Percentiles rank a stretch among this genome's conserved stretches.
phyloP scores from a whole-genome alignment of 2,797 vertebrate genomes.

The Microchirus variegatus region DNA sequence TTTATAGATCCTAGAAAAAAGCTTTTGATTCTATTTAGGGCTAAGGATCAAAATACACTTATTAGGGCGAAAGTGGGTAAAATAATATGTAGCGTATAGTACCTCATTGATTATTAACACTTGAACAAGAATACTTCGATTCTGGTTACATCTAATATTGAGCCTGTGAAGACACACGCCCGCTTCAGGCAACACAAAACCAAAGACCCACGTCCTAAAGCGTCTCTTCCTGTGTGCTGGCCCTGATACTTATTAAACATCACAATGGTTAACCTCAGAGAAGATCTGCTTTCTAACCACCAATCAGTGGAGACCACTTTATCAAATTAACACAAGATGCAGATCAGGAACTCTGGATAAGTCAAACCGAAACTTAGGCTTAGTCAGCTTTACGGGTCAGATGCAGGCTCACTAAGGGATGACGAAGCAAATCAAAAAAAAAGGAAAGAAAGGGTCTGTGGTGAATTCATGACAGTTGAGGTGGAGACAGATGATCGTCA shows the following conservation, averaged over 20 bases:
- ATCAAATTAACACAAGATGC: neutral
- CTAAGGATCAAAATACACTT: no score
- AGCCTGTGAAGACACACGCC: neutral
- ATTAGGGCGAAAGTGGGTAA: no score
- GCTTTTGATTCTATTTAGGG: no score
- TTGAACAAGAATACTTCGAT: neutral
- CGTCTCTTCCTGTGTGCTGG: neutral
- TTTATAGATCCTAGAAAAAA: no score
- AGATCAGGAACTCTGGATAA: neutral
- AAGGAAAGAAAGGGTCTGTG: no score
- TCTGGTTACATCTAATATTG: neutral
- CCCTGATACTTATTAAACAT: neutral
- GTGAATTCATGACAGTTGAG: no score
- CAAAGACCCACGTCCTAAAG: neutral
- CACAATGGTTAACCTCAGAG: neutral
- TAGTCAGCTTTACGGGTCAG: neutral
- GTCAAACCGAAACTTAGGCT: neutral
- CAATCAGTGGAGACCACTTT: neutral
- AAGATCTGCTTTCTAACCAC: neutral
- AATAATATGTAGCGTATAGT: no score
- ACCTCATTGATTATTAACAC: neutral
- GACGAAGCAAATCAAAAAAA: neutral
- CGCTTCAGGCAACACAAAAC: neutral
- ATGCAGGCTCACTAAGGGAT: neutral
- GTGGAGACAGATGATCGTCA: neutral